phyloP scores from a whole-genome alignment of 2,797 vertebrate genomes.

The Platyrinchus mystaceus region DNA sequence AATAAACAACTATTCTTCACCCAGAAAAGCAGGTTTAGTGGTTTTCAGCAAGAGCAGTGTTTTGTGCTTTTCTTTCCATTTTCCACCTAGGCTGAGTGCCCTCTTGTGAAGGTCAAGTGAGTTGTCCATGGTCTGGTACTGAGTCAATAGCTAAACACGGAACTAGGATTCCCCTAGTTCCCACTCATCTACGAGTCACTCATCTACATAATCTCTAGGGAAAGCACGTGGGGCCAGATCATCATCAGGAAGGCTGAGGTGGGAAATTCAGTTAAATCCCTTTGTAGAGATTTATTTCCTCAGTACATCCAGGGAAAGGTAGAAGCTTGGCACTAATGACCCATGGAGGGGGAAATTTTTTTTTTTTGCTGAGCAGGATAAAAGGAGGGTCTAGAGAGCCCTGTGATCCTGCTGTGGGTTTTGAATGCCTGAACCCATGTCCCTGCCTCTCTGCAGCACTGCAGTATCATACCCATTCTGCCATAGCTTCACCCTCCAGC shows the following conservation, averaged over 20 bases:
- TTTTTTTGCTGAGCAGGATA: not conserved
- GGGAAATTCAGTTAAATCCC: not conserved
- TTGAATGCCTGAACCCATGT: not conserved
- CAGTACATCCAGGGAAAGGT: not conserved
- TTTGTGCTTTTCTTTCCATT: not conserved
- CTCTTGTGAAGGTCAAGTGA: conserved; percentile 5
- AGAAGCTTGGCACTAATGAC: not conserved
- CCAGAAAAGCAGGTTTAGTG: not conserved
- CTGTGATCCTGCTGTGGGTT: not conserved
- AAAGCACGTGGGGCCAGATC: not conserved
- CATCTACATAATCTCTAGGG: not conserved
- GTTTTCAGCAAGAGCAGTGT: not conserved
- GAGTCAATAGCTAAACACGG: conserved; percentile 12
- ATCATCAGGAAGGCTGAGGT: not conserved
- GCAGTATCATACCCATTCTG: not conserved
- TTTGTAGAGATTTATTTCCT: not conserved
- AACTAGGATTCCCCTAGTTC: conserved; percentile 15
- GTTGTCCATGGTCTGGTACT: not conserved
- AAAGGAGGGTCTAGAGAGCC: not conserved
- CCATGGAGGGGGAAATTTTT: not conserved
- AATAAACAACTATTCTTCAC: not conserved
- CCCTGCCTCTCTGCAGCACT: not conserved
- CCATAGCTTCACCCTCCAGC: not conserved
- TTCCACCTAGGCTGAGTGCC: not conserved
- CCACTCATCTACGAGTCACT: not conserved